These are phyloP conservation scores for Drosophila lacertosa DNA, from an alignment of 1,140 invertebrate species.

Conservation along the genomic window DNA sequence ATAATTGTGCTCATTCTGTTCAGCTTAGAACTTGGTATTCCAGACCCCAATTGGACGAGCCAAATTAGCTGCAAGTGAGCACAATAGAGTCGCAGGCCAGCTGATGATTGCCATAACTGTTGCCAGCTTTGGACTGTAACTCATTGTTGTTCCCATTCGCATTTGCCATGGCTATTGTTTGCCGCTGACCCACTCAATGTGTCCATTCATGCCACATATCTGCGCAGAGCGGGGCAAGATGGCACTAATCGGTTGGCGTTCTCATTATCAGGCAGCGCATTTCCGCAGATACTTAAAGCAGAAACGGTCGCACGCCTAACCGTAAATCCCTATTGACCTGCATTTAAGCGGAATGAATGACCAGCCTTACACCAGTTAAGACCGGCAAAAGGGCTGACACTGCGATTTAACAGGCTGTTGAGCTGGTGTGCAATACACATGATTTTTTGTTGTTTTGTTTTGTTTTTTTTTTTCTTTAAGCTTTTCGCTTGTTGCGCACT, in stretches of 20 bases:
- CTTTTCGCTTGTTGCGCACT: conserved; percentile 29
- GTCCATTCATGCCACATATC: conserved; percentile 42
- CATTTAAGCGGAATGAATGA: conserved; percentile 32
- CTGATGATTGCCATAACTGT: conserved; percentile 45
- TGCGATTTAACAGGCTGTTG: conserved; percentile 1
- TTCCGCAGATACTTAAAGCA: conserved; percentile 49
- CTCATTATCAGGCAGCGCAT: conserved; percentile 45
- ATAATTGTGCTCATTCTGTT: conserved; percentile 20
- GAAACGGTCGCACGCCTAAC: conserved; percentile 33
- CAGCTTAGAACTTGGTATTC: conserved; percentile 1
- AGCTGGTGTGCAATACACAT: conserved; percentile 5
- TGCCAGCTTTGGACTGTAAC: conserved; percentile 35
- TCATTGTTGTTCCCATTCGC: conserved; percentile 43
- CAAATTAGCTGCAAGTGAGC: conserved; percentile 25
- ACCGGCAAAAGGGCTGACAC: conserved; percentile 27
- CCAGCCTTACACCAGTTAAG: conserved; percentile 9
- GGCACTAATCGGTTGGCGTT: conserved; percentile 44
- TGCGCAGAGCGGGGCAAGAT: background rate
- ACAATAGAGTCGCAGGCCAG: conserved; percentile 13
- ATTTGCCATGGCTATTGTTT: conserved; percentile 39
- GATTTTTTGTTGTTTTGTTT: conserved; percentile 10
- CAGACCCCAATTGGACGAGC: conserved; percentile 17
- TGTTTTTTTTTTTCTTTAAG: conserved; percentile 2
- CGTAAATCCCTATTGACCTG: conserved; percentile 50
- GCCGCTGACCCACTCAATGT: conserved; percentile 48